A percentile compares a stretch with the other conserved stretches of the same genome.
phyloP scores from a whole-genome alignment of 2,113 vertebrate species.

The Bothrops jararaca region DNA sequence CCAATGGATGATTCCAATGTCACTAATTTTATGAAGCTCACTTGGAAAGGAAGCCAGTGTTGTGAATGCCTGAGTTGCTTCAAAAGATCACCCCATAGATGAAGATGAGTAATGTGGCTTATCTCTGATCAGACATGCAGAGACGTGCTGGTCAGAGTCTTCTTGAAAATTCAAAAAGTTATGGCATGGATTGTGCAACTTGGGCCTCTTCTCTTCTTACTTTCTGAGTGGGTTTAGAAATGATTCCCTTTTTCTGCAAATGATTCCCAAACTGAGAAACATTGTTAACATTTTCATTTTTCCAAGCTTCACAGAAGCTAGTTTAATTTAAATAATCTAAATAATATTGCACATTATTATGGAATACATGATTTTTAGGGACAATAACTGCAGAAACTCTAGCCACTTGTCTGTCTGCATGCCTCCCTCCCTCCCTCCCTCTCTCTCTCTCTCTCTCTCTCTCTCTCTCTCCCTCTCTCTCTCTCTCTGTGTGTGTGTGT shows the following conservation, averaged over 20 bases:
- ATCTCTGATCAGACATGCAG: neutral
- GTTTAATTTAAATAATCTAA: constrained; percentile 29
- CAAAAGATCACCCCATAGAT: neutral
- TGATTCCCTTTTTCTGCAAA: neutral
- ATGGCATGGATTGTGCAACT: neutral
- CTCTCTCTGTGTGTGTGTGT: no score
- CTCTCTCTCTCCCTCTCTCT: no score
- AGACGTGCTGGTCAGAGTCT: neutral
- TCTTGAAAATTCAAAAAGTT: neutral
- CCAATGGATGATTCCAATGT: neutral
- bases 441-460: no score
- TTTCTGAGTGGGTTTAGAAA: neutral
- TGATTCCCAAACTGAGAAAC: constrained; percentile 9
- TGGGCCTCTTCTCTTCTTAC: neutral
- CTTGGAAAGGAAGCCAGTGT: neutral
- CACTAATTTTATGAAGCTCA: neutral
- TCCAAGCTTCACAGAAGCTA: neutral
- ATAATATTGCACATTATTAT: constrained; percentile 19
- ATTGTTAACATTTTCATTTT: constrained; percentile 10
- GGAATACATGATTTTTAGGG: constrained; percentile 16
- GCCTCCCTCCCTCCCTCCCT: neutral
- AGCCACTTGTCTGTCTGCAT: constrained; percentile 10
- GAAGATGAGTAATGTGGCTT: neutral
- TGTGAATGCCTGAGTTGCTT: neutral
- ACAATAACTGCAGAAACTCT: constrained; percentile 13